Conservation (phyloP, 92 coral and sea anemone species). For the Muricea muricata region DNA sequence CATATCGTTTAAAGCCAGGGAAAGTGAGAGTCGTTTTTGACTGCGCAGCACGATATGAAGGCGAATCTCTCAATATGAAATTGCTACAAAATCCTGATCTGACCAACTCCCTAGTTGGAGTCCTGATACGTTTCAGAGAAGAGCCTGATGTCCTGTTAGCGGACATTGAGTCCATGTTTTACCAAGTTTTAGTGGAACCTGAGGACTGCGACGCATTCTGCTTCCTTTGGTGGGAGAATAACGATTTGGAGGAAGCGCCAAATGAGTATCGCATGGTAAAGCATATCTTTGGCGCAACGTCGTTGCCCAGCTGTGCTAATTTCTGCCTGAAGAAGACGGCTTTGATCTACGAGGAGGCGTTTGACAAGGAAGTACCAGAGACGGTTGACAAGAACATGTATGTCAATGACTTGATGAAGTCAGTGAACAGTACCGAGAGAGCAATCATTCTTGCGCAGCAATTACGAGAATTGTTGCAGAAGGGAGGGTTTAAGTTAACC, state of each 20-base stretch:
- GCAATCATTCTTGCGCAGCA: neutral
- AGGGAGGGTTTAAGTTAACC: neutral
- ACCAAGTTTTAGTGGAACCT: conserved; percentile 47
- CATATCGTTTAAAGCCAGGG: conserved; percentile 60
- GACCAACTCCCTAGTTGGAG: conserved; percentile 54
- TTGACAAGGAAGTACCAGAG: neutral
- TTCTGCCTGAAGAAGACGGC: neutral
- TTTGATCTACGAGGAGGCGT: neutral
- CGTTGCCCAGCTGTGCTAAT: conserved; percentile 42
- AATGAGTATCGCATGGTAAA: conserved; percentile 44
- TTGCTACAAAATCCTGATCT: conserved; percentile 66
- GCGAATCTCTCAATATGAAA: conserved; percentile 54
- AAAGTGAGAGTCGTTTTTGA: conserved; percentile 66
- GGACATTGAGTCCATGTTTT: conserved; percentile 55
- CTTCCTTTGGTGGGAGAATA: conserved; percentile 53
- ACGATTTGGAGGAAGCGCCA: conserved; percentile 31
- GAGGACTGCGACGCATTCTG: conserved; percentile 45
- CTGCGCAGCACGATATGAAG: conserved; percentile 58
- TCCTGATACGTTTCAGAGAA: conserved; percentile 60
- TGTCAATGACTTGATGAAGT: neutral
- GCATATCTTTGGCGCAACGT: conserved; percentile 49
- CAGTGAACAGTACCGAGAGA: neutral
- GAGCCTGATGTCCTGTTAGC: conserved; percentile 28
- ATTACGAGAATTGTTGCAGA: neutral
- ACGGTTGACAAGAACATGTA: neutral